Conservation (phyloP, 2,797 vertebrate genomes). For the Sylvilagus floridanus region DNA sequence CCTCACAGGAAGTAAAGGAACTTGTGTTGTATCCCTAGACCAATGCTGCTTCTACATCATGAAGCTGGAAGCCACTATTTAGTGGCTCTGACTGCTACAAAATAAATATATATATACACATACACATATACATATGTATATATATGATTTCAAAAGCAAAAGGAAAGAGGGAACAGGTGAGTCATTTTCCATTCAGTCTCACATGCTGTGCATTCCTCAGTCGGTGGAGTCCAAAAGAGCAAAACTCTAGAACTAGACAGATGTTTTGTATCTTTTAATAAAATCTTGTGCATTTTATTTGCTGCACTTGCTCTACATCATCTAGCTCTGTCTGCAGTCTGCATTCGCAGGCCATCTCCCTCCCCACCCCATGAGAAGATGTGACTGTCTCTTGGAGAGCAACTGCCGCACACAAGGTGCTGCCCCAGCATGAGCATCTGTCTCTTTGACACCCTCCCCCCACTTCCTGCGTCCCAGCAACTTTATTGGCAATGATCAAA, state of each 20-base stretch:
- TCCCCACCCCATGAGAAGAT: conserved; percentile 71
- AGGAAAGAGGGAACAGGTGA: neutral
- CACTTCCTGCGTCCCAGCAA: conserved; percentile 72
- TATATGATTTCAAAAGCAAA: neutral
- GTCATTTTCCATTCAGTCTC: conserved; percentile 17
- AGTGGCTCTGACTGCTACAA: neutral
- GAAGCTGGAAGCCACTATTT: neutral
- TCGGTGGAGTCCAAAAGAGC: neutral
- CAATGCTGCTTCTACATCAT: neutral
- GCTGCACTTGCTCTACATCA: conserved; percentile 67
- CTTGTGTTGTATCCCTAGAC: neutral
- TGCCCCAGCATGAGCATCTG: conserved; percentile 81
- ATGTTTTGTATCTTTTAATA: conserved; percentile 13
- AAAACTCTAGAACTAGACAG: conserved; percentile 21
- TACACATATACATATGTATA: rapidly evolving
- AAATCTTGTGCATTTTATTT: conserved; percentile 52
- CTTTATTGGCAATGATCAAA: conserved; percentile 85
- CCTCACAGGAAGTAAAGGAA: neutral
- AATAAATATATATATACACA: neutral
- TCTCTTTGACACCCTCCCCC: conserved; percentile 80
- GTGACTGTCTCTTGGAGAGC: conserved; percentile 88
- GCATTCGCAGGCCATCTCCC: conserved; percentile 78
- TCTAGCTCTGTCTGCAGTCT: conserved; percentile 43
- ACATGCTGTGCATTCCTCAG: neutral
- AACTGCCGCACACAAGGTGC: conserved; percentile 88